Percentiles rank a stretch among this genome's conserved stretches.
Conservation (phyloP, 2,888 invertebrate genomes). For the Eupithecia pulchellata region DNA sequence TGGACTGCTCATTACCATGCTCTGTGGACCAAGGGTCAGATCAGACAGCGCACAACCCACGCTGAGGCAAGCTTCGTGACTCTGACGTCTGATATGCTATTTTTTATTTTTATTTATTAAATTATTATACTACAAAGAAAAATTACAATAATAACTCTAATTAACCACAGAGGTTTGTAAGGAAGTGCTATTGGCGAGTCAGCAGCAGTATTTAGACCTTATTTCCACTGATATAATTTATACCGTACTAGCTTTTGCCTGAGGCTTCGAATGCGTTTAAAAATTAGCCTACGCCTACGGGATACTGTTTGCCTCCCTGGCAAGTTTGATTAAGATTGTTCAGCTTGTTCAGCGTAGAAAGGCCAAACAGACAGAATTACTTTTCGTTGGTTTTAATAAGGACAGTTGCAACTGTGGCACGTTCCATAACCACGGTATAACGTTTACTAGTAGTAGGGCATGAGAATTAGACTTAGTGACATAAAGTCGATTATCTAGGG, state of each 20-base stretch:
- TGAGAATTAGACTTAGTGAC: not conserved
- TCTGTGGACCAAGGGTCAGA: constrained; percentile 28
- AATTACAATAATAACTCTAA: too few species aligned
- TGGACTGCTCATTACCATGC: constrained; percentile 47
- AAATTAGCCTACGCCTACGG: not conserved
- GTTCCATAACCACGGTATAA: not conserved
- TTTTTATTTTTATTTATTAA: too few species aligned
- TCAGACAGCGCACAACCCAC: not conserved
- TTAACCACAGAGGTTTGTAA: too few species aligned
- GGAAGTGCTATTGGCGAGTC: too few species aligned
- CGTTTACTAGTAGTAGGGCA: not conserved
- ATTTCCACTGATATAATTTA: not conserved
- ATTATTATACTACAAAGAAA: too few species aligned
- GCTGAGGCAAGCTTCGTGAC: not conserved
- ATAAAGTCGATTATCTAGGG: not conserved
- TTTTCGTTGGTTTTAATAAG: not conserved
- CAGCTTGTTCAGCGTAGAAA: not conserved
- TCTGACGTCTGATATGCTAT: not conserved
- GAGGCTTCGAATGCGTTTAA: not conserved
- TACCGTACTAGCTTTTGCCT: not conserved
- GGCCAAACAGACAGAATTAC: not conserved
- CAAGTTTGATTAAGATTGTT: not conserved
- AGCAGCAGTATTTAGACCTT: not conserved
- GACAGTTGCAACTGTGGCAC: not conserved
- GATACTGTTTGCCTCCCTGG: not conserved